Evolutionary conservation across 2,797 vertebrate genomes (phyloP), one percentile per base, ranked within the genome.

Genomic region (Enteromius argenteus): DNA sequence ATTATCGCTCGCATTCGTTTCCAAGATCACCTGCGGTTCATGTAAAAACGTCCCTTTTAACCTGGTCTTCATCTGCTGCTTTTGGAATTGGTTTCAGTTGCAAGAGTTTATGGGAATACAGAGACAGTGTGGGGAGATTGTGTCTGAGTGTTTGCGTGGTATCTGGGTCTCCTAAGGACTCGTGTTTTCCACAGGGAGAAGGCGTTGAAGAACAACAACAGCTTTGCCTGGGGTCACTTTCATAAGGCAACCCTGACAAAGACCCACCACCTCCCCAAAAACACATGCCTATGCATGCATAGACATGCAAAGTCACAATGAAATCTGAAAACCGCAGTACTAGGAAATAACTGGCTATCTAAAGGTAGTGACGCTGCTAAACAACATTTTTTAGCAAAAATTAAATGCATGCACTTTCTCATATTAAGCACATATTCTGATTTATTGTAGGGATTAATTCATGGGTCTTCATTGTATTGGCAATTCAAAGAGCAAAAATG

Each of bases 181-280:
- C 5, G 49, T 84, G 76, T 83, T 86, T 85, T 85, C 73, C 75
- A 81, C 37, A 84, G 74, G 37, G 81, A 81, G 53, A 85, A 58
- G 17, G 71, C 13, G 81, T 71, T 82, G 84, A 88, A 84, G 83
- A 89, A 89, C 53, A 89, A 81, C 68, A 85, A 83, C 58, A 86
- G 58, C 81, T 81, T 84, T 83, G 87, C 88, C 78, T 85, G 80
- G 86, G 87, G 89, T 90, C 89, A 89, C 82, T 83, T 90, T 89
- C 58, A 84, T 46, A 56, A 87, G 88, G 85, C 74, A 85, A 84
- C 67, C 79, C 87, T 88, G 86, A 87, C 89, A 87, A 86, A 87
- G 73, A 78, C 73, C 75, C 64, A 71, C 69, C 73, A 80, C 71
- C 80, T 60, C 44, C 23, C 44, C 19, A 39, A 62, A 83, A 71